Evolutionary conservation across 2,113 vertebrate species (phyloP), one percentile per base, ranked within the genome.

Genomic region (Pavo muticus): DNA sequence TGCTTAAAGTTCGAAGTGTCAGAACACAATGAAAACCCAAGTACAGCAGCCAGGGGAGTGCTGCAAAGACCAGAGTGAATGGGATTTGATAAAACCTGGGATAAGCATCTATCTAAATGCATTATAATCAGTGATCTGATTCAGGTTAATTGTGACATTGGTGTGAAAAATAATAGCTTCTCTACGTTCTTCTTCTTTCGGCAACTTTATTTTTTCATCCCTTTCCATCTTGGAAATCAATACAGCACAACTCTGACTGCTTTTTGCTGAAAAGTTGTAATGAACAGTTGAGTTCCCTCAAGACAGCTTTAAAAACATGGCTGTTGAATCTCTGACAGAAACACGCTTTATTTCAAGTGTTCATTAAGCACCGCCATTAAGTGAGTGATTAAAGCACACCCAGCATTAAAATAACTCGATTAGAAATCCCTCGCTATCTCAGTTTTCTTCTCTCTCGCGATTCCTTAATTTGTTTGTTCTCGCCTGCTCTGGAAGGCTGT

Each of bases 351-450:
- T 95, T 95, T 86, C 92, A 91, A 93, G 76, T 72, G 57, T 94
- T 95, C 94, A 92, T 95, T 94, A 96, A 90, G 88, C 76, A 42
- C 39, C 65, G 79, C 65, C 83, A 84, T 94, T 95, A 88, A 95
- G 68, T 67, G 48, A 94, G 74, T 84, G 93, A 93, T 94, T 95
- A 91, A 94, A 94, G 68, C 94, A 95, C 91, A 94, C 74, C 95
- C 78, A 91, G 65, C 83, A 95, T 94, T 93, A 94, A 93, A 95
- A 91, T n/a, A 90, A 85, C 95, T 93, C 81, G 84, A 95, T 96
- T 94, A 97, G 94, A 93, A 95, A 95, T 94, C 91, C 93, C 94
- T 91, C 90, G 95, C 76, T 91, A 95, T 84, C 91, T 90, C 37
- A 6, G 37, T 74, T 87, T 88, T 90, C 67, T 94, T 61, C 65